Conservation (phyloP, 1,140 invertebrate genomes). For the Belonocnema kinseyi region DNA sequence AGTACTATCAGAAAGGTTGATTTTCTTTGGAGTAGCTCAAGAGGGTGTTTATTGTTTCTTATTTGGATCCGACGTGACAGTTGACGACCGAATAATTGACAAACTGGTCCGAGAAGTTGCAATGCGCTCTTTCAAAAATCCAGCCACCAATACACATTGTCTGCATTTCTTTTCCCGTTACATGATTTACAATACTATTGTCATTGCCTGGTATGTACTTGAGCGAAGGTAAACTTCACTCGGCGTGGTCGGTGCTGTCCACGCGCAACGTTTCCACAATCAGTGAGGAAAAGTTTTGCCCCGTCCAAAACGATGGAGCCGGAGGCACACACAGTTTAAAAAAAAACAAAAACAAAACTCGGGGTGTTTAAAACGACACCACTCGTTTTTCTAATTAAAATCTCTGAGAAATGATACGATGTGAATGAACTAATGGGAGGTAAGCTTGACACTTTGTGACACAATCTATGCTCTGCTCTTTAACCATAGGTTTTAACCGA, state of each 20-base stretch:
- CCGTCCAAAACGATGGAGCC: constrained; percentile 41
- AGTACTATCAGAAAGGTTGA: not conserved
- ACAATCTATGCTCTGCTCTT: constrained; percentile 5
- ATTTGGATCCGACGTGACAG: constrained; percentile 12
- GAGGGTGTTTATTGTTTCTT: not conserved
- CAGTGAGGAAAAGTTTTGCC: constrained; percentile 38
- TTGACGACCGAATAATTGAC: constrained; percentile 22
- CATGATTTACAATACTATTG: constrained; percentile 45
- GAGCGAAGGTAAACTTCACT: not conserved
- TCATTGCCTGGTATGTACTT: constrained; percentile 46
- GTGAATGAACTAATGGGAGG: constrained; percentile 59
- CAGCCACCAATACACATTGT: constrained; percentile 78
- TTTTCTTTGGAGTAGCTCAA: constrained; percentile 22
- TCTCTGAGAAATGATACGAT: constrained; percentile 59
- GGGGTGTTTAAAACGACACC: not conserved
- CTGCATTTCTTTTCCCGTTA: constrained; percentile 65
- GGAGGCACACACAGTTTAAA: constrained; percentile 44
- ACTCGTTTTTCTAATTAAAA: too few species aligned
- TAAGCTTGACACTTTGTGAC: constrained; percentile 32
- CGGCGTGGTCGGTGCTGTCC: not conserved
- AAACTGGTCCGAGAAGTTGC: constrained; percentile 32
- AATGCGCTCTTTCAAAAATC: constrained; percentile 62
- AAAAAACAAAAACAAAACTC: too few species aligned
- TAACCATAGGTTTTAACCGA: constrained; percentile 1
- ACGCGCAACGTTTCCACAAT: constrained; percentile 36